Conservation (phyloP, 2,888 invertebrate species). For the Chymomyza caudatula region DNA sequence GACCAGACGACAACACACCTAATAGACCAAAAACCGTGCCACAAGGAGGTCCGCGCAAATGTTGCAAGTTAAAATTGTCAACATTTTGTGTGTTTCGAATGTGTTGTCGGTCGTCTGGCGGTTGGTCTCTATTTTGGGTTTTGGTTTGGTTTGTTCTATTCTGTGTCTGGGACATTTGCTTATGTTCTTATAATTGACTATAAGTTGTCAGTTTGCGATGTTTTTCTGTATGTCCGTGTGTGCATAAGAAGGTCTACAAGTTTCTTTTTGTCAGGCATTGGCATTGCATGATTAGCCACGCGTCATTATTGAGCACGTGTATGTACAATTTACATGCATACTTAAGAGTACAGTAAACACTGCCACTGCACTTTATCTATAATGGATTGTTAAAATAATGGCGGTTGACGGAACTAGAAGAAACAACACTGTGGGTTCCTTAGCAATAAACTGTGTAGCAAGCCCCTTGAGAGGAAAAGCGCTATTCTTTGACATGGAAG, state of each 20-base stretch:
- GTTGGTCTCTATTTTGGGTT: neutral
- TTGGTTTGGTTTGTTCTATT: neutral
- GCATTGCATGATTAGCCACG: constrained; percentile 3
- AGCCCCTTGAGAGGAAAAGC: no score
- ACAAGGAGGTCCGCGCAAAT: neutral
- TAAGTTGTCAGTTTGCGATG: constrained; percentile 62
- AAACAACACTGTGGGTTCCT: no score
- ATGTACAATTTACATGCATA: neutral
- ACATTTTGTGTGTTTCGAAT: neutral
- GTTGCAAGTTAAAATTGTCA: neutral
- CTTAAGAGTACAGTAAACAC: neutral
- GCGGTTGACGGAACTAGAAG: no score
- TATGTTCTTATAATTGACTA: constrained; percentile 63
- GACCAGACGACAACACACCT: neutral
- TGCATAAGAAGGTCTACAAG: neutral
- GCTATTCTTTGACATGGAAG: no score
- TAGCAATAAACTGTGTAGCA: no score
- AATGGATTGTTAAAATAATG: no score
- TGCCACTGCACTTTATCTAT: neutral
- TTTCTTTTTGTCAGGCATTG: neutral
- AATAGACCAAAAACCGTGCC: neutral
- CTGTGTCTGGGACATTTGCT: constrained; percentile 6
- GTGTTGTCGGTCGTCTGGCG: no score
- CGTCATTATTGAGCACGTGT: constrained; percentile 25
- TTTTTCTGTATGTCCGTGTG: neutral